A percentile compares a stretch with the other conserved stretches of the same genome.
phyloP scores from a whole-genome alignment of 2,888 invertebrate species.

The Coronaproctus castanopsis region DNA sequence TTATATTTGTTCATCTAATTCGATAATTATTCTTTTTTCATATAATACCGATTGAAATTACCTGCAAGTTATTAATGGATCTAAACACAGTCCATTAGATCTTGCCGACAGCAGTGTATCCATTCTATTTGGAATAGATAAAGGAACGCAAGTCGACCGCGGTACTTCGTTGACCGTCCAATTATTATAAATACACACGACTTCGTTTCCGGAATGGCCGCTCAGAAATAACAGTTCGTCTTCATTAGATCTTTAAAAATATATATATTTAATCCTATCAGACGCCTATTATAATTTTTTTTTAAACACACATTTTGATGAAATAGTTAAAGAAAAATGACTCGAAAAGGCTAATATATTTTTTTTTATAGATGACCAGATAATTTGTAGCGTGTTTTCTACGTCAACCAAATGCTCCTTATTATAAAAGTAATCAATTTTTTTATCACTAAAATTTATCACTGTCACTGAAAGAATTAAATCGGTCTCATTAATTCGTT shows the following conservation, averaged over 20 bases:
- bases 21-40: too few relatives aligned
- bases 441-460: too few relatives aligned
- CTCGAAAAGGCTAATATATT: too few relatives aligned
- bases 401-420: too few relatives aligned
- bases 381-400: too few relatives aligned
- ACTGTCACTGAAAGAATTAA: too few relatives aligned
- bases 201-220: constrained; percentile 3
- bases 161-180: background rate
- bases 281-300: background rate
- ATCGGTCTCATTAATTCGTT: too few relatives aligned
- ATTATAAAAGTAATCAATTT: too few relatives aligned
- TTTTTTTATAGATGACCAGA: too few relatives aligned
- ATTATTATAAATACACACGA: constrained; percentile 4
- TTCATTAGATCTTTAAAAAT: background rate
- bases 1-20: too few relatives aligned
- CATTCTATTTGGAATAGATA: constrained; percentile 5
- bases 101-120: constrained; percentile 8
- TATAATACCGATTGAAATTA: too few relatives aligned
- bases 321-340: too few relatives aligned
- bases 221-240: constrained; percentile 4
- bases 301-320: background rate
- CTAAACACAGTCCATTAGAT: background rate
- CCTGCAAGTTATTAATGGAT: constrained; percentile 3
- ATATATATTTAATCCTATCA: background rate
- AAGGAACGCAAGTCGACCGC: background rate